Evolutionary conservation across 2,797 vertebrate genomes (phyloP), one percentile per base, ranked within the genome.

Genomic region (Bucorvus abyssinicus): DNA sequence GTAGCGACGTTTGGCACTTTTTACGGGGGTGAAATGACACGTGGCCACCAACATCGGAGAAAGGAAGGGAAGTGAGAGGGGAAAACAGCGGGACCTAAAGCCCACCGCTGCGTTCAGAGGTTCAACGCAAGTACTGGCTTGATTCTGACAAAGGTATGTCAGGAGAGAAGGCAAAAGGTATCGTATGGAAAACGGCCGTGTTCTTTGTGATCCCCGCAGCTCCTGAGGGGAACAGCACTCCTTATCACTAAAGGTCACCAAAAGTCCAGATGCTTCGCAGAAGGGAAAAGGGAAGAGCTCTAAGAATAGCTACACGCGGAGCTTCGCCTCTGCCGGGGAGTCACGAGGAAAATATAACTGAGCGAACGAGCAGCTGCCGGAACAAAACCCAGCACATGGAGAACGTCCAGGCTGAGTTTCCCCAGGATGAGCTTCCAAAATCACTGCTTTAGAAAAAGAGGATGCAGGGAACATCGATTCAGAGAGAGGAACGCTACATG

Each of bases 221-320:
- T 36, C 34, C 59, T 42, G 53, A 47, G 40, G 80, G 60, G 68
- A 83, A 53, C 26, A 70, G 21, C 56, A 6, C 23, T 53, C 29
- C 55, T 84, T 68, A 87, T 17, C 74, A 57, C 59, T 32, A 50
- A 45, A 89, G 77, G 10, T 36, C 75, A 87, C 67, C 52, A 30
- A 52, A 87, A 87, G 45, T 68, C 69, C 50, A 44, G 42, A 61
- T 61, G 87, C 85, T 89, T 87, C 89, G 40, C 75, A 70, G 75
- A 85, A 74, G 84, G 92, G 82, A 29, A 89, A 95, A 94, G 83
- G n/a, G 59, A 90, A 84, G 40, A 92, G 87, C 38, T 84, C 64
- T 57, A 38, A 95, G 93, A 83, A 78, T 22, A 88, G 53, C 71
- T 56, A 36, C 3, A 2, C 2, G 0, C 23, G 44, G 47, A 47